Evolutionary conservation across 37 sponge, comb jelly and placozoan genomes (phyloP).

Genomic region (Bolinopsis microptera): DNA sequence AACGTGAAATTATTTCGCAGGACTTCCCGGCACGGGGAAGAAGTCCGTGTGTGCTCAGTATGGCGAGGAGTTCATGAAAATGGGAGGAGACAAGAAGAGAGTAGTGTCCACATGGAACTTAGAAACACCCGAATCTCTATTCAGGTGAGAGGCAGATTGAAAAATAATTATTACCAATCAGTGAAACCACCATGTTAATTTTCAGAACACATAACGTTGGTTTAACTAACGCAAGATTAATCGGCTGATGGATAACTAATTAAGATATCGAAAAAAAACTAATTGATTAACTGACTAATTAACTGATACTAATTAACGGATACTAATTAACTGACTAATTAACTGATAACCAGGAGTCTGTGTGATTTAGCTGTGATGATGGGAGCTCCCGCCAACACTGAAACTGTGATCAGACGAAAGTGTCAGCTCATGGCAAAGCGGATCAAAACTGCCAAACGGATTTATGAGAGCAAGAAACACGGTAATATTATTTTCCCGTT

Average conservation of each 20-base stretch:
- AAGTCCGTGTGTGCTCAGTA: conserved; percentile 51
- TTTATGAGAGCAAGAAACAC: conserved; percentile 53
- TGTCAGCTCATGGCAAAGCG: conserved; percentile 60
- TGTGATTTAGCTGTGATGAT: conserved; percentile 57
- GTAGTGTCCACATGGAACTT: conserved; percentile 49
- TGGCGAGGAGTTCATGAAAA: conserved; percentile 52
- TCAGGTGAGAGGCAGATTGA: conserved; percentile 19
- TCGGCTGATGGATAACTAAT: no score
- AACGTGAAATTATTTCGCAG: no score
- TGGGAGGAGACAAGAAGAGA: conserved; percentile 32
- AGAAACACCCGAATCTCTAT: conserved; percentile 56
- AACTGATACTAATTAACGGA: no score
- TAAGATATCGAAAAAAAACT: no score
- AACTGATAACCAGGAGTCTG: conserved; percentile 13
- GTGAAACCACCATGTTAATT: no score
- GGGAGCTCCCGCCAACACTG: conserved; percentile 50
- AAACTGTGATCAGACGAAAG: conserved; percentile 50
- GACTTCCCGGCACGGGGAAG: conserved; percentile 46
- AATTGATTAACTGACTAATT: no score
- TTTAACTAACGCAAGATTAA: no score
- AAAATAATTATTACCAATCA: no score
- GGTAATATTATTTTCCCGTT: no score
- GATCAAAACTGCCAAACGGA: conserved; percentile 46
- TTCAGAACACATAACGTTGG: no score
- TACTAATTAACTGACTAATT: no score